Base-by-base conservation (phyloP, 2,888 invertebrate species). In the Selenia dentaria region DNA sequence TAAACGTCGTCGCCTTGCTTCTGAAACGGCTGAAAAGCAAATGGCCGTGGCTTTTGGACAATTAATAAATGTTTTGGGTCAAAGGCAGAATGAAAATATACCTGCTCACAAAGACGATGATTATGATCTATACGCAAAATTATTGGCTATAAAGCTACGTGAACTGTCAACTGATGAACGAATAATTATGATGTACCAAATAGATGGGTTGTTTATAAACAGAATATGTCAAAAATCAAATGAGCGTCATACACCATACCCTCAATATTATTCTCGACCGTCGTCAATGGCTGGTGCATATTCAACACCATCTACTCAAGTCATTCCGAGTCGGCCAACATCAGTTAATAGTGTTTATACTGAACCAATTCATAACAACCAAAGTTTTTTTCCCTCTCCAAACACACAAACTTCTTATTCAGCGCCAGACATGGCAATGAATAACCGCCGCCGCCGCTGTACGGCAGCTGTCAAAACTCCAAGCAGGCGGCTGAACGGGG, bases 91-190 rank as follows among this genome's bases (percentile, higher is more conserved):
- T n/a, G n/a, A 29, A 9, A 2, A 6, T 5, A 37, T 0, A 18
- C 6, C 39, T 4, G 1, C n/a, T 27, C 2, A 34, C 6, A 14
- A 46, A 40, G 35, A 40, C 6, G 46, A 46, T 33, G 46, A 41
- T 2, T 40, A 36, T 27, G 46, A 47, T 18, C 22, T 47, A 0
- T 47, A 41, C 16, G 35, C 25, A 6, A 54, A 54, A 14, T 20
- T 56, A 8, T 34, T 56, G 26, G 56, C 59, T 12, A 54, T 1
- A 52, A 62, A 57, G 25, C 37, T 62, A 8, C 34, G 57, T 9
- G 49, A 53, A 51, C 38, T 62, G 12, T 31, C 57, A 1, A 37
- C 28, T 10, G 48, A 55, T 9, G 51, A 57, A 50, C 16, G 59
- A 6, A 42, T 37, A 36, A 6, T 51, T 11, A 38, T 62, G 5